Percentiles rank a stretch among this genome's conserved stretches.
These are phyloP conservation scores for Limanda limanda DNA, from an alignment of 2,113 vertebrate genomes.

Conservation along the genomic window DNA sequence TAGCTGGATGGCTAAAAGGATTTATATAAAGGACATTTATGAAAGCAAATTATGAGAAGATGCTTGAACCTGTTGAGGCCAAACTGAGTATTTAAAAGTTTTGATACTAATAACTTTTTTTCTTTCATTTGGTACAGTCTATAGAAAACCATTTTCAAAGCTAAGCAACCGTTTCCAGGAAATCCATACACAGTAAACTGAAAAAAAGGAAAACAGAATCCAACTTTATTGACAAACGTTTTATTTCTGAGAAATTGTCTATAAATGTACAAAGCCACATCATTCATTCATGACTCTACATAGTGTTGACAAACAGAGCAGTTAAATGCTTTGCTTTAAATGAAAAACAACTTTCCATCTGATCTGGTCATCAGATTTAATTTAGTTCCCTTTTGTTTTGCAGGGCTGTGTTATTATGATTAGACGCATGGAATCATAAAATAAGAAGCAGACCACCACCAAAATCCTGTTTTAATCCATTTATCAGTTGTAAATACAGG, in stretches of 20 bases:
- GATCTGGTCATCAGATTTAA: neutral
- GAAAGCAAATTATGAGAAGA: too few species aligned
- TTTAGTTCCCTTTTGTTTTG: neutral
- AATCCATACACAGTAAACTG: neutral
- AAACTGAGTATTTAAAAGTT: too few species aligned
- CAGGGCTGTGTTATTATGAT: constrained; percentile 1
- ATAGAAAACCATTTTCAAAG: too few species aligned
- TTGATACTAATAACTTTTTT: too few species aligned
- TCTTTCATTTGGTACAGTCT: too few species aligned
- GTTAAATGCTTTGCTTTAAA: neutral
- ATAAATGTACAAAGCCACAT: neutral
- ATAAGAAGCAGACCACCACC: neutral
- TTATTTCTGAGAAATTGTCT: too few species aligned
- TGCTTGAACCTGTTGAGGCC: too few species aligned
- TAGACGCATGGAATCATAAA: neutral
- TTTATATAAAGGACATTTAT: too few species aligned
- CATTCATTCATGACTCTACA: neutral
- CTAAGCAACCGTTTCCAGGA: neutral
- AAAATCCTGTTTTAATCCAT: neutral
- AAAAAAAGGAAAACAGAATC: too few species aligned
- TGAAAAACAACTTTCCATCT: neutral
- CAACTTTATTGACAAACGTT: neutral
- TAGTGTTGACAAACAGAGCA: neutral
- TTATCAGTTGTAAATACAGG: neutral
- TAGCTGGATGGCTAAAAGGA: too few species aligned